Percentiles rank a stretch among this genome's conserved stretches.
Conservation (phyloP, 2,113 vertebrate genomes). For the Scortum barcoo region DNA sequence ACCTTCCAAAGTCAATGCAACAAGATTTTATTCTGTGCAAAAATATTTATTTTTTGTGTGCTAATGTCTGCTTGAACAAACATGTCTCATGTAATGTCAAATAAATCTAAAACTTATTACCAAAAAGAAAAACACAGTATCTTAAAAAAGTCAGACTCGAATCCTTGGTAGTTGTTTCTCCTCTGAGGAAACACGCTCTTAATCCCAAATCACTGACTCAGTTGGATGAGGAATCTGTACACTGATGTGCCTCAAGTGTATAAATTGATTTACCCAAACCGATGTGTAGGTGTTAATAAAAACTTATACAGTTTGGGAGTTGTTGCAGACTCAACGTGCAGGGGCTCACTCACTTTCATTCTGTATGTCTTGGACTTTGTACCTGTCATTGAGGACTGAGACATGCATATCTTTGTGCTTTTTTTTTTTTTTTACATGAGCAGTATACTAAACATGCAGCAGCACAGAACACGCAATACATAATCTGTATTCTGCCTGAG, state of each 20-base stretch:
- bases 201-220: background rate
- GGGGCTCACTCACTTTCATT: slow-evolving; percentile 14
- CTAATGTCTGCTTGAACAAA: background rate
- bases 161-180: background rate
- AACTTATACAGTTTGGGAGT: slow-evolving; percentile 1
- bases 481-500: background rate
- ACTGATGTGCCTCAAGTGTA: slow-evolving; percentile 6
- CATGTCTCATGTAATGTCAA: background rate
- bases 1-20: slow-evolving; percentile 1
- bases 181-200: background rate
- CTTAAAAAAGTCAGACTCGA: slow-evolving; percentile 5
- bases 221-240: background rate
- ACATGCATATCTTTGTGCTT: background rate
- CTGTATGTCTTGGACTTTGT: slow-evolving; percentile 13
- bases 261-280: slow-evolving; percentile 22
- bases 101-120: background rate
- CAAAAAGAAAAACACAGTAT: too few species aligned
- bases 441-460: background rate
- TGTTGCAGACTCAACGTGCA: slow-evolving; percentile 16
- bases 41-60: background rate
- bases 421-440: too few species aligned
- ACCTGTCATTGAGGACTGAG: background rate
- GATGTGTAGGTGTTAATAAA: slow-evolving; percentile 19
- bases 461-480: too few species aligned
- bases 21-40: background rate